Evolutionary conservation across 2,888 invertebrate genomes (phyloP), one percentile per base, ranked within the genome.

Genomic region (Lithophane semibrunnea): DNA sequence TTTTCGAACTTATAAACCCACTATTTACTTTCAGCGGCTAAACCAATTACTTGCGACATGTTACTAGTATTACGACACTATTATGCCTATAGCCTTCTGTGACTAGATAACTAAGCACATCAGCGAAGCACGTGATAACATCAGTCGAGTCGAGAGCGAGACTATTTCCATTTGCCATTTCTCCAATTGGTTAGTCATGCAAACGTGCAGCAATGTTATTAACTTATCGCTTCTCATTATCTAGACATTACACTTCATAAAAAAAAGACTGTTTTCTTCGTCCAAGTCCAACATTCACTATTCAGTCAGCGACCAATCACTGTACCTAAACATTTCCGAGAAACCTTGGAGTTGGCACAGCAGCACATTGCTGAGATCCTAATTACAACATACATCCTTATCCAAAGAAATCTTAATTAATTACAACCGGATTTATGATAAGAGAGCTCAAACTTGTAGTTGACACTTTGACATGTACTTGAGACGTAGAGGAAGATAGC

Each of bases 401-500:
- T 86, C 85, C 83, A 83, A 82, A 82, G 70, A 75, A 75, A 89
- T 89, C 86, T 90, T 91, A 91, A 92, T 91, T 91, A 91, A 92
- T 92, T 90, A 90, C 82, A 90, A 89, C 91, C 92, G 92, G 90
- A 90, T 86, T 84, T 87, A 68, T 87, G 88, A 88, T 89, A 88
- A 81, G 84, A 88, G 81, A 76, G 77, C 84, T 85, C 54, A 61
- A 69, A 86, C 79, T 85, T 86, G 88, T 73, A 86, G 83, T 87
- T 88, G 90, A 89, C 90, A 89, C 89, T 88, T 90, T 90, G 89
- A 88, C 87, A 86, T 82, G 83, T 85, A 84, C 78, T 88, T 72
- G 85, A 86, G 83, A 75, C 70, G 76, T 75, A 13, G 69, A 79
- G 70, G 88, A 88, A 78, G 84, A 89, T 86, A 87, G 78, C 80